Conservation (phyloP, 2,888 invertebrate species). For the Agrotis ipsilon region DNA sequence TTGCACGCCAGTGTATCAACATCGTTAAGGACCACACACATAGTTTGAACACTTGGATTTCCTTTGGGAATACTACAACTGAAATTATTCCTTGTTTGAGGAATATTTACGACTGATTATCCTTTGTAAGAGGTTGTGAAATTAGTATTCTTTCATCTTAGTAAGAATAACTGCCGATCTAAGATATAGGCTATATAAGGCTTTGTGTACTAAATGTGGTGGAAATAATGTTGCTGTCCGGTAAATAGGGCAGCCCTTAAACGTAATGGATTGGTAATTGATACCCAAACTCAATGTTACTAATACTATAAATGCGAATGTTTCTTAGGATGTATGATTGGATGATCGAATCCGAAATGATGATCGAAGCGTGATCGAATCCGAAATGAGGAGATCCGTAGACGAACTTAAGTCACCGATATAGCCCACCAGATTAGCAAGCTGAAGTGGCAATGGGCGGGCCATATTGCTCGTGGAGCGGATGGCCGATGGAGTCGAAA, state of each 20-base stretch:
- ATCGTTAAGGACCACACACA: conserved; percentile 58
- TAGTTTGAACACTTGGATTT: conserved; percentile 36
- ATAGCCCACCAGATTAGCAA: too few species aligned
- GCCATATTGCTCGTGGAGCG: too few species aligned
- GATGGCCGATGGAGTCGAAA: too few species aligned
- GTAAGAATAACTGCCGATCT: conserved; percentile 47
- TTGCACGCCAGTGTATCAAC: conserved; percentile 47
- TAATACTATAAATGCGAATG: too few species aligned
- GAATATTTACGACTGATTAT: background rate
- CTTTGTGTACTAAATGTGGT: conserved; percentile 30
- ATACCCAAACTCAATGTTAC: too few species aligned
- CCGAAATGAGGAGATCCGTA: too few species aligned
- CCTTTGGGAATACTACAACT: background rate
- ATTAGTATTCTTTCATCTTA: conserved; percentile 51
- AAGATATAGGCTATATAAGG: conserved; percentile 23
- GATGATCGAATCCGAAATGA: too few species aligned
- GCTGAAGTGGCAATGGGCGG: too few species aligned
- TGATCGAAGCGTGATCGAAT: too few species aligned
- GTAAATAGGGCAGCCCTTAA: conserved; percentile 18
- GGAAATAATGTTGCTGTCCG: conserved; percentile 36
- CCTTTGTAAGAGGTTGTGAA: conserved; percentile 1
- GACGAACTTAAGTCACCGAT: too few species aligned
- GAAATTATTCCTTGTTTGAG: background rate
- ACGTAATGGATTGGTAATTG: conserved; percentile 6
- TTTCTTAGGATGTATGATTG: too few species aligned